Base-by-base conservation (phyloP, 2,888 invertebrate genomes). In the Nemotelus pantherinus region DNA sequence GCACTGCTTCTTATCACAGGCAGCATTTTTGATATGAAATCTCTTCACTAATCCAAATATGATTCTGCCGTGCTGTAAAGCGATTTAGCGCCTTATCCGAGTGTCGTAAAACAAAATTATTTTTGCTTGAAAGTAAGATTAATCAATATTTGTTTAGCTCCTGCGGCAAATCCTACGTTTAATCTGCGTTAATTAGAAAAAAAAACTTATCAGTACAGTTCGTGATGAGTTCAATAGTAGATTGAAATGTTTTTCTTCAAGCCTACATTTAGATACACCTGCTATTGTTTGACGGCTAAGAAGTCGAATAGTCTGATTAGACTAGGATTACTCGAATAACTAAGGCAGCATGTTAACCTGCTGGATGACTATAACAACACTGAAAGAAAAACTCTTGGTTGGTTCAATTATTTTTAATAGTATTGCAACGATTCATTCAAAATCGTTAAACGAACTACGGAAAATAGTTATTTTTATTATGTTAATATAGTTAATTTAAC, bases 101-200 rank as follows among this genome's bases (percentile, higher is more conserved):
- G 39, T 63, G 60, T 74, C 63, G 63, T 74, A 74, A 74, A 74
- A 74, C 63, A 47, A 74, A 47, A 60, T 74, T 63, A 60, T 74
- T 74, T 74, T 74, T 58, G 74, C 74, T 63, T 60, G 74, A 74
- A 63, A 63, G 47, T 60, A 48, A 60, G 74, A 74, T 74, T 63
- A 74, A 48, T 60, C 47, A 74, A 74, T 74, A 60, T 74, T 74
- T 74, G 74, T 41, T 74, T 74, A 74, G 60, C 74, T 74, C 48
- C 60, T n/a, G 41, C 74, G 9, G 10, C 63, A 60, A 74, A 57
- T 48, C 74, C 63, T 47, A 5, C 41, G 45, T 6, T 45, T 58
- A 58, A 74, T 60, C 60, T 74, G 60, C 74, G 48, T 63, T 74
- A 60, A 74, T 74, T 74, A 63, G 60, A 39, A 55, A 70, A 55